Base-by-base conservation (phyloP, 2,113 vertebrate genomes). In the Salvelinus alpinus region DNA sequence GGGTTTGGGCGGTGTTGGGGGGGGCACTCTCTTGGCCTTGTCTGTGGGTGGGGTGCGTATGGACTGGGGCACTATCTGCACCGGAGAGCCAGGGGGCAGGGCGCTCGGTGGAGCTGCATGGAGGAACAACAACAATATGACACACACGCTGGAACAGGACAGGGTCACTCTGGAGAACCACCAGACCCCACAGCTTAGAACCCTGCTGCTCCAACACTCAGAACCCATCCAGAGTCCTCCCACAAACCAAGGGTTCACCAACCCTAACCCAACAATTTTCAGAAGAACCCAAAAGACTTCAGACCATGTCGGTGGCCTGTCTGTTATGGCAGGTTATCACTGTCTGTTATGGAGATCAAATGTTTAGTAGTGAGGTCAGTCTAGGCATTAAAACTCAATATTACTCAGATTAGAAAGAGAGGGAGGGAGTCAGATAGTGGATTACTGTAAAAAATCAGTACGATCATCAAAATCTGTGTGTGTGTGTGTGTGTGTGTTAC, bases 1-100 rank as follows among this genome's bases (percentile, higher is more conserved):
- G 84, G 94, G 93, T 94, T 95, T 95, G 84, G 94, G 95, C 60
- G 94, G 93, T 2, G 93, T 94, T 82, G 93, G 92, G 90, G 94
- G 94, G 27, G 87, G 91, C 38, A 44, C 38, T 94, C 91, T 94
- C 93, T 90, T 88, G 77, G 88, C 89, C 92, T 92, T 94, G 87
- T 93, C 93, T 81, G 92, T 71, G 81, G 92, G 92, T 6, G 94
- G 92, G 85, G 91, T 92, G 89, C 67, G 31, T 79, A 92, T 85
- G 75, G 93, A 86, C 90, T 94, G 94, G 82, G 92, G 93, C 80
- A 89, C 78, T 71, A 92, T 80, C 72, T 85, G 92, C 77, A 87
- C 91, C 77, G 91, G 91, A 80, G 90, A 92, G 62, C 82, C 83
- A 0, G 89, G 74, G n/a, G 86, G 85, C n/a, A 78, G 89, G 82